Evolutionary conservation across 2,797 vertebrate species (phyloP).

Genomic region (Halcyon chelicuti): DNA sequence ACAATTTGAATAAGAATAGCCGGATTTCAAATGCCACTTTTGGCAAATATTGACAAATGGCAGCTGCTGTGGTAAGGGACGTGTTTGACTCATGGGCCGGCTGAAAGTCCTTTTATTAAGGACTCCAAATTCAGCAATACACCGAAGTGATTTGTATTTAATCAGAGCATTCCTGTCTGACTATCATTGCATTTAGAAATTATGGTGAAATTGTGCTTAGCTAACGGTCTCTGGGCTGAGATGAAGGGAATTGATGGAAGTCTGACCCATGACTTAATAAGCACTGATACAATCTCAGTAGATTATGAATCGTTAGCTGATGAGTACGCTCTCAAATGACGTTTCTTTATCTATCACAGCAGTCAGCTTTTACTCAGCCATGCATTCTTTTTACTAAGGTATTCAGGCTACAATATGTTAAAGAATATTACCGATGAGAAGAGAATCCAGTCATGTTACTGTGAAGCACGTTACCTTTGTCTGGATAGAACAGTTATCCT

Average conservation of each 20-base stretch:
- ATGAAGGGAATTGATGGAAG: background rate
- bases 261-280: constrained; percentile 29
- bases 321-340: background rate
- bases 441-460: background rate
- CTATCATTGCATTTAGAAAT: constrained; percentile 12
- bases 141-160: constrained; percentile 23
- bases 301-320: background rate
- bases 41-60: constrained; percentile 39
- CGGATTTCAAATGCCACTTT: constrained; percentile 18
- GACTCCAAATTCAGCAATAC: background rate
- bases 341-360: background rate
- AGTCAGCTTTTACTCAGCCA: constrained; percentile 13
- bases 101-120: constrained; percentile 10
- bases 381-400: background rate
- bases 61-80: constrained; percentile 23
- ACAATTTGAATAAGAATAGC: background rate
- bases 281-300: background rate
- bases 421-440: background rate
- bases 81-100: background rate
- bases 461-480: background rate
- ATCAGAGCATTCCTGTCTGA: constrained; percentile 28
- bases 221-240: constrained; percentile 10
- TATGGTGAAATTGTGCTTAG: background rate
- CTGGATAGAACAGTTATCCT: constrained; percentile 13
- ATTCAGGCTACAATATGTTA: background rate